phyloP scores from a whole-genome alignment of 1,140 invertebrate species.

The Macrotrachela quadricornifera region DNA sequence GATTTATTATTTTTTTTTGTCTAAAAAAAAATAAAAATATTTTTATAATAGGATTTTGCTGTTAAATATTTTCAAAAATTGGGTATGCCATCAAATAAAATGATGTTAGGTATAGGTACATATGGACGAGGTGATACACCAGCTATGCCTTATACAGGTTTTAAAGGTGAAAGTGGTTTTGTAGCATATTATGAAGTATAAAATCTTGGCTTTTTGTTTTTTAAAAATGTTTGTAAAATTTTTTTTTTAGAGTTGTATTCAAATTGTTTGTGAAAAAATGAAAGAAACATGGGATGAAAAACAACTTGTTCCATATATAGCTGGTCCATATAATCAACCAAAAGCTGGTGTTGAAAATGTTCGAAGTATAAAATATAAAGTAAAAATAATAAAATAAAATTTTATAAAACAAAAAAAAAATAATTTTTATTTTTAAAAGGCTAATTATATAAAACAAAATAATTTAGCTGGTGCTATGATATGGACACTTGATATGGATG shows the following conservation, averaged over 20 bases:
- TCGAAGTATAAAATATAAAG: slow-evolving; percentile 38
- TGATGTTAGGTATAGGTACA: slow-evolving; percentile 55
- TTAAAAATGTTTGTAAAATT: neutral
- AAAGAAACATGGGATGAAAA: slow-evolving; percentile 38
- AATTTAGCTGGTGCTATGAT: slow-evolving; percentile 36
- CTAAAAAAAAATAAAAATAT: too few relatives aligned
- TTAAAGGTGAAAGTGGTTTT: slow-evolving; percentile 63
- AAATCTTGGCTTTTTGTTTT: slow-evolving; percentile 5
- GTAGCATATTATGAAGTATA: slow-evolving; percentile 63
- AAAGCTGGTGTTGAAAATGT: slow-evolving; percentile 71
- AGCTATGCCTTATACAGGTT: slow-evolving; percentile 37
- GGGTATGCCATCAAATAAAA: slow-evolving; percentile 1
- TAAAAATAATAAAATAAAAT: slow-evolving; percentile 15
- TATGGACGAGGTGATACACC: slow-evolving; percentile 66
- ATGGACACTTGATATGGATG: slow-evolving; percentile 19
- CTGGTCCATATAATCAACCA: slow-evolving; percentile 44
- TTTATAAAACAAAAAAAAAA: slow-evolving; percentile 38
- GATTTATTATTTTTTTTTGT: neutral
- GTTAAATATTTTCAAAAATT: neutral
- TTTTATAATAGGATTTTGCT: slow-evolving; percentile 4
- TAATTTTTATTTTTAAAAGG: slow-evolving; percentile 59
- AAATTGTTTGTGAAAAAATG: slow-evolving; percentile 41
- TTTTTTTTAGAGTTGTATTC: slow-evolving; percentile 41
- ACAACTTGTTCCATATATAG: slow-evolving; percentile 52
- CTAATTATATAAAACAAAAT: slow-evolving; percentile 52